A percentile compares a stretch with the other conserved stretches of the same genome.
Evolutionary conservation across 2,888 invertebrate species (phyloP).

Genomic region (Drosophila lutescens): DNA sequence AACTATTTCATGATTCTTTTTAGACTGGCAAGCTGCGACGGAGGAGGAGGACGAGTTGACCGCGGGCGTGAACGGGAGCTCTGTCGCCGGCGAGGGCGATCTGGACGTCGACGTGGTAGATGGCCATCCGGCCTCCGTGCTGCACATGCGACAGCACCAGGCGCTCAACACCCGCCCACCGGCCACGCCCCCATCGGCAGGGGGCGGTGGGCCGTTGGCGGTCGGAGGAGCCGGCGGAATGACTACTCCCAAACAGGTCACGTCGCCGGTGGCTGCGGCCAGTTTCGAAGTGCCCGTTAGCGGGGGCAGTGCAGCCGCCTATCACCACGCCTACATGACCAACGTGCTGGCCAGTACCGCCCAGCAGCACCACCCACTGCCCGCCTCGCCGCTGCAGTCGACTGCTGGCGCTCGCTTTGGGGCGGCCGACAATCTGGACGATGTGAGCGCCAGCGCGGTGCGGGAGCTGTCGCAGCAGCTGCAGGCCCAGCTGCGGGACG

Average conservation of each 20-base stretch:
- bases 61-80: slow-evolving; percentile 38
- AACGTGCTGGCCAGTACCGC: slow-evolving; percentile 53
- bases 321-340: slow-evolving; percentile 55
- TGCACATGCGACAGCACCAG: slow-evolving; percentile 80
- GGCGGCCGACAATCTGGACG: slow-evolving; percentile 69
- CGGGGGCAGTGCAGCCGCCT: slow-evolving; percentile 48
- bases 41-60: slow-evolving; percentile 41
- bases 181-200: slow-evolving; percentile 43
- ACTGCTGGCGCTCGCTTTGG: slow-evolving; percentile 62
- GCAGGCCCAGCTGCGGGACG: slow-evolving; percentile 91
- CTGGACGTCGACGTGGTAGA: slow-evolving; percentile 78
- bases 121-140: slow-evolving; percentile 79
- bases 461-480: slow-evolving; percentile 89
- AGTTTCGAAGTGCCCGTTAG: slow-evolving; percentile 50
- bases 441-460: slow-evolving; percentile 81
- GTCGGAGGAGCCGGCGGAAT: slow-evolving; percentile 8
- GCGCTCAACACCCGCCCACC: slow-evolving; percentile 64
- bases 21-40: slow-evolving; percentile 42
- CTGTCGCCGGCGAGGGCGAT: slow-evolving; percentile 33
- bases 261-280: slow-evolving; percentile 52
- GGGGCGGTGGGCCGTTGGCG: slow-evolving; percentile 14
- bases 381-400: slow-evolving; percentile 69
- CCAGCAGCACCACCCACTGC: slow-evolving; percentile 44
- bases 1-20: background rate
- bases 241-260: slow-evolving; percentile 43